These are phyloP conservation scores for Scyliorhinus canicula DNA, from an alignment of 2,797 vertebrate species.

Conservation along the genomic window DNA sequence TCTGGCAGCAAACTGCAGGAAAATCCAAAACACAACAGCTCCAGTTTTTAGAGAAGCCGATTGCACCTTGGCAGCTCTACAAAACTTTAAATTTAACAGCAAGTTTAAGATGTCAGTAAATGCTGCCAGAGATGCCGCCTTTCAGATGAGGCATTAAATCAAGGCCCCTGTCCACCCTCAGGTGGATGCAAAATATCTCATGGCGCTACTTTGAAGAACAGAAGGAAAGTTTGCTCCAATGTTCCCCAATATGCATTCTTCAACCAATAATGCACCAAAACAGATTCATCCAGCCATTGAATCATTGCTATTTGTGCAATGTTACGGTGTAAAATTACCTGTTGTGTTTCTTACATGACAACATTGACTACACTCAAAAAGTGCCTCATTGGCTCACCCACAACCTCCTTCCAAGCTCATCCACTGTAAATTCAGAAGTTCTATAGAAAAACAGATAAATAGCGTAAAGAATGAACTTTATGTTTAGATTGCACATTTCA, in stretches of 20 bases:
- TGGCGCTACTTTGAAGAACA: too few relatives aligned
- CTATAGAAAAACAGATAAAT: not conserved
- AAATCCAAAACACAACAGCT: not conserved
- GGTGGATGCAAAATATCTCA: too few relatives aligned
- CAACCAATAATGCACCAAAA: not conserved
- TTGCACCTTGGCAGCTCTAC: not conserved
- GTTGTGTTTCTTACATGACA: not conserved
- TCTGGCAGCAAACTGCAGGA: not conserved
- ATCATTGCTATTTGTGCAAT: not conserved
- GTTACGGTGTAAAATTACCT: not conserved
- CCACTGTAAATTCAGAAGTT: not conserved
- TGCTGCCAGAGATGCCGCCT: too few relatives aligned
- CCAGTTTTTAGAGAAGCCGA: not conserved
- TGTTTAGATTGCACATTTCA: not conserved
- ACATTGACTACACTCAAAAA: not conserved
- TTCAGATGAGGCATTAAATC: too few relatives aligned
- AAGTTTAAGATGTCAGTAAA: not conserved
- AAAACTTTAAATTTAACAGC: not conserved
- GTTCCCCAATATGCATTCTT: too few relatives aligned
- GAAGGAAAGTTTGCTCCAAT: too few relatives aligned
- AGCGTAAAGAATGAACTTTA: too few relatives aligned
- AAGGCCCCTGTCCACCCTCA: too few relatives aligned
- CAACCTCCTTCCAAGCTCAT: not conserved
- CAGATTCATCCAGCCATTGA: not conserved
- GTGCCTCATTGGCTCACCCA: not conserved